Evolutionary conservation across 2,797 vertebrate species (phyloP), one percentile per base, ranked within the genome.

Genomic region (Gila robusta): DNA sequence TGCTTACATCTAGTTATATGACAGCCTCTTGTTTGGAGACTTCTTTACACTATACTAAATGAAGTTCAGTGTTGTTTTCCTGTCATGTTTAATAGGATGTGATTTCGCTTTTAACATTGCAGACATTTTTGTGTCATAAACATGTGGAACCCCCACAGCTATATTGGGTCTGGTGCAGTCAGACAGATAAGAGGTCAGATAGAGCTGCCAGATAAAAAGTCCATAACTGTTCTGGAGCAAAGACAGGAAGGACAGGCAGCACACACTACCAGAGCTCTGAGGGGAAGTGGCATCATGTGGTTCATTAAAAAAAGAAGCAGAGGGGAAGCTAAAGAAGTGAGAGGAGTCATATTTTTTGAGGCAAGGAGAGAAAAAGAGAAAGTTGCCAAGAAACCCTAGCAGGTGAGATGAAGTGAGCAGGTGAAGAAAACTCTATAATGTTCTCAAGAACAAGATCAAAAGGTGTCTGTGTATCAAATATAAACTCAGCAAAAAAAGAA

Each of bases 221-320:
- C 87, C 73, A 82, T 78, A 62, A 89, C 86, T 88, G 64, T 69
- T 10, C 85, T 82, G 87, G 83, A 90, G 62, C 62, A 86, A 67
- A 84, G 44, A 6, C 52, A 49, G 62, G 11, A 19, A 54, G 39
- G 74, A 72, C 52, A 79, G 49, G 52, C 5, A 16, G 19, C 62
- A 69, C 16, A 78, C 37, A 35, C 83, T 39, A 59, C n/a, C 26
- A 47, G 83, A 79, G 19, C 39, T 37, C 76, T 17, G 49, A 37
- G 32, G 17, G 47, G 32, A 84, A 70, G 47, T 78, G 76, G 62
- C 49, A 79, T 71, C 52, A 47, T 47, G 39, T 35, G 74, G 35
- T 32, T 41, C 7, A 32, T 78, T 70, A 59, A 59, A 41, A 32
- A 47, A 84, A 23, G 49, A 56, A 85, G 44, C 44, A 41, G 83